Conservation (phyloP, 2,888 invertebrate genomes). For the Nomada goodeniana region DNA sequence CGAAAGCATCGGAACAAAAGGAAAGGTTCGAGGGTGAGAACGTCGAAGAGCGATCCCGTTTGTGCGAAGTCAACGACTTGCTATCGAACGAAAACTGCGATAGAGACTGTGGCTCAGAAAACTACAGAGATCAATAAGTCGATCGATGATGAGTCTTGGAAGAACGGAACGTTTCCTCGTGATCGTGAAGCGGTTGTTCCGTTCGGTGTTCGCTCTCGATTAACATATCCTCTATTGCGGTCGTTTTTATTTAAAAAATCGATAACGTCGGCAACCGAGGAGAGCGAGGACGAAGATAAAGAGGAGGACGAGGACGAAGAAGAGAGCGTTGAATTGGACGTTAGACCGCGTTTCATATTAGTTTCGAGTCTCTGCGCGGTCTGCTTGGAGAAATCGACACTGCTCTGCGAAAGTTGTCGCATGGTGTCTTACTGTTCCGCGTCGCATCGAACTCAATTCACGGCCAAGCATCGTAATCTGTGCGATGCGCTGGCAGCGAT, state of each 20-base stretch:
- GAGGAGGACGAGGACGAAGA: constrained; percentile 84
- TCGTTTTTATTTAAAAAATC: not conserved
- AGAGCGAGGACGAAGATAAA: not conserved
- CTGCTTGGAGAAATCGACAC: constrained; percentile 70
- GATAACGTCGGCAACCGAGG: not conserved
- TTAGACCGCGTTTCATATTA: constrained; percentile 88
- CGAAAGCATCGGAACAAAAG: constrained; percentile 46
- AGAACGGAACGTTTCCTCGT: not conserved
- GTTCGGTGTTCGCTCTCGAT: constrained; percentile 52
- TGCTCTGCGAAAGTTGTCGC: constrained; percentile 85
- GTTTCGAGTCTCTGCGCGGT: constrained; percentile 86
- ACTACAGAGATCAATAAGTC: not conserved
- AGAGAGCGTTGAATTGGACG: constrained; percentile 88
- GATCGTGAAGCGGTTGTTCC: not conserved
- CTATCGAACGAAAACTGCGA: not conserved
- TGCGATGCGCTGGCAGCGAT: constrained; percentile 87
- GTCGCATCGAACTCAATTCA: constrained; percentile 87
- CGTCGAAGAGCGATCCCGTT: not conserved
- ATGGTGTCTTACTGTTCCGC: constrained; percentile 88
- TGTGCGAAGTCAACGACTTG: not conserved
- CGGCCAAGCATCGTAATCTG: constrained; percentile 86
- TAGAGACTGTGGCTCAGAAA: too few relatives aligned
- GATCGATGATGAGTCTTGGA: not conserved
- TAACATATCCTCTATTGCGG: constrained; percentile 48
- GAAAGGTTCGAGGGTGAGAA: not conserved